These are phyloP conservation scores for Drosophila engyochracea DNA, from an alignment of 2,888 invertebrate species.

Conservation along the genomic window DNA sequence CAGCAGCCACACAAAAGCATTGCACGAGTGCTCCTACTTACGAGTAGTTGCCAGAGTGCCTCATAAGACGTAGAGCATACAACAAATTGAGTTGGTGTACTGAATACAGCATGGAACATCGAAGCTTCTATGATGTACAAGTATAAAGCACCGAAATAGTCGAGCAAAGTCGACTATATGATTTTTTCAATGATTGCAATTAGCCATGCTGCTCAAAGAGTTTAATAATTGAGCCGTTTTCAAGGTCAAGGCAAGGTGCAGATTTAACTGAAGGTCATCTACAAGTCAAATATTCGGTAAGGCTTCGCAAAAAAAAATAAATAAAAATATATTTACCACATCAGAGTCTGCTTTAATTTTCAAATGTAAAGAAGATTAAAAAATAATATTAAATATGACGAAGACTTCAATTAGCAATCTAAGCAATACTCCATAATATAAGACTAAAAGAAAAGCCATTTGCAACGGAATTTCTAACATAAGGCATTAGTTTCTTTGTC, in stretches of 20 bases:
- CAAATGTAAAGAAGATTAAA: neutral
- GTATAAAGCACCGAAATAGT: constrained; percentile 10
- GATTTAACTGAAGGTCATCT: neutral
- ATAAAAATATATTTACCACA: neutral
- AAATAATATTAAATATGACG: neutral
- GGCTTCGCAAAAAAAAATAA: neutral
- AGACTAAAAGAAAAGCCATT: neutral
- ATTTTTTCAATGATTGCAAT: constrained; percentile 9
- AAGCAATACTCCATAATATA: no score
- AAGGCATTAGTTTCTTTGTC: neutral
- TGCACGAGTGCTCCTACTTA: constrained; percentile 64
- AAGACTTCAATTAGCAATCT: neutral
- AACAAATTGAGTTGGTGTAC: constrained; percentile 44
- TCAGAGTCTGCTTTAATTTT: neutral
- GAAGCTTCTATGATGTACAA: neutral
- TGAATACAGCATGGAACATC: constrained; percentile 9
- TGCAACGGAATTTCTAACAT: neutral
- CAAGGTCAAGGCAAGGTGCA: constrained; percentile 8
- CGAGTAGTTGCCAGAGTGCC: constrained; percentile 56
- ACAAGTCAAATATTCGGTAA: neutral
- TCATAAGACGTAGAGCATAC: constrained; percentile 54
- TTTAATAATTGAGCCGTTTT: neutral
- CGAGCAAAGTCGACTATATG: constrained; percentile 2
- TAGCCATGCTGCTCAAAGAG: neutral
- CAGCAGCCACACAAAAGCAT: constrained; percentile 44